phyloP scores from a whole-genome alignment of 2,888 invertebrate genomes.

The Lottia scabra region DNA sequence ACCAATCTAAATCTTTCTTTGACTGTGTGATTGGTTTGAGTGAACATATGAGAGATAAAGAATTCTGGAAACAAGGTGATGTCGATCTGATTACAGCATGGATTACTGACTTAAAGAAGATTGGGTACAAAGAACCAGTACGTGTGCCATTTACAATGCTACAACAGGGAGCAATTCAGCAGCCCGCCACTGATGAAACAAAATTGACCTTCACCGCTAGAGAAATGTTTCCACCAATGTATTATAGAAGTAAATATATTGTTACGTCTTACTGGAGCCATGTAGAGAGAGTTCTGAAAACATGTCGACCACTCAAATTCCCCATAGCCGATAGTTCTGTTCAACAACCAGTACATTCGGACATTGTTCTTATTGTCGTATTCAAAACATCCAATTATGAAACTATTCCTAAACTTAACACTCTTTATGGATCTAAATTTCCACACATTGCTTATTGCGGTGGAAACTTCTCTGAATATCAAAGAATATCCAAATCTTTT shows the following conservation, averaged over 20 bases:
- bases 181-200: constrained; percentile 21
- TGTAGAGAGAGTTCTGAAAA: neutral
- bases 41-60: constrained; percentile 24
- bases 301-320: neutral
- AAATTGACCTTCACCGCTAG: constrained; percentile 18
- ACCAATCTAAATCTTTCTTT: constrained; percentile 26
- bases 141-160: neutral
- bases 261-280: neutral
- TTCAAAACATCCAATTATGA: constrained; percentile 11
- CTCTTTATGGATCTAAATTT: constrained; percentile 7
- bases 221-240: constrained; percentile 2
- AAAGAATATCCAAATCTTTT: neutral
- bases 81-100: neutral
- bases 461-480: neutral
- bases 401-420: constrained; percentile 1
- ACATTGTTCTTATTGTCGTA: constrained; percentile 15
- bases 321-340: neutral
- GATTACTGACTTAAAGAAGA: constrained; percentile 1
- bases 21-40: constrained; percentile 34
- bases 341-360: neutral
- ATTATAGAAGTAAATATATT: neutral
- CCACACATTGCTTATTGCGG: constrained; percentile 21
- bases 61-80: constrained; percentile 12
- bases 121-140: constrained; percentile 14
- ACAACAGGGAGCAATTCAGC: neutral